Evolutionary conservation across 2,888 invertebrate species (phyloP).

Genomic region (Patella pellucida): DNA sequence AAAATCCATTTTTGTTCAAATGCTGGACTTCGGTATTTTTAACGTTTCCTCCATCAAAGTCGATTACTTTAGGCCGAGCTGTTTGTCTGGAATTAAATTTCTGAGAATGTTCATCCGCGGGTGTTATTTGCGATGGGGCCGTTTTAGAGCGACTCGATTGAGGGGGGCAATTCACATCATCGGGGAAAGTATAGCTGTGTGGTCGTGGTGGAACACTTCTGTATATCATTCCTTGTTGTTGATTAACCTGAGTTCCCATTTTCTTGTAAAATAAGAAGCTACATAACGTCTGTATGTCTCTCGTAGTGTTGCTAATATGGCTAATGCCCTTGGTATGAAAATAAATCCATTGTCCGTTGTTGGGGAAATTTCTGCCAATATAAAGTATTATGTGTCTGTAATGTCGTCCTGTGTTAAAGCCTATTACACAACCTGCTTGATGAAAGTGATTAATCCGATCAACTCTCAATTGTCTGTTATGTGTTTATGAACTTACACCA

Average conservation of each 20-base stretch:
- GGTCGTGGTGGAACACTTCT: constrained; percentile 52
- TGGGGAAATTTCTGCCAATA: no score
- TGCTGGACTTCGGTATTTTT: not conserved
- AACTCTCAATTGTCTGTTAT: no score
- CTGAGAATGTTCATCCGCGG: constrained; percentile 52
- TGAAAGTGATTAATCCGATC: no score
- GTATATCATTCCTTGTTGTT: constrained; percentile 37
- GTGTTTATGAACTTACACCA: no score
- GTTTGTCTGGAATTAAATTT: constrained; percentile 51
- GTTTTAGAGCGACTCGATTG: constrained; percentile 32
- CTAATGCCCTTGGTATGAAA: no score
- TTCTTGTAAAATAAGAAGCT: not conserved
- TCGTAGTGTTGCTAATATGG: no score
- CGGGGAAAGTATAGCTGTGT: constrained; percentile 46
- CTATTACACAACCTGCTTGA: no score
- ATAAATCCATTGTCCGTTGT: no score
- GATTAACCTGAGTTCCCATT: constrained; percentile 16
- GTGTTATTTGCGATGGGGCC: constrained; percentile 44
- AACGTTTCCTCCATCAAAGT: constrained; percentile 46
- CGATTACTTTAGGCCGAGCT: constrained; percentile 55
- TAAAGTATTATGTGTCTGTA: no score
- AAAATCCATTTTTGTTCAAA: constrained; percentile 43
- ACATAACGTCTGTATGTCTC: no score
- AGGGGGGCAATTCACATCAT: constrained; percentile 33
- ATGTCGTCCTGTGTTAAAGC: no score